Conservation (phyloP, 2,113 vertebrate genomes). For the Machaerirhynchus nigripectus region DNA sequence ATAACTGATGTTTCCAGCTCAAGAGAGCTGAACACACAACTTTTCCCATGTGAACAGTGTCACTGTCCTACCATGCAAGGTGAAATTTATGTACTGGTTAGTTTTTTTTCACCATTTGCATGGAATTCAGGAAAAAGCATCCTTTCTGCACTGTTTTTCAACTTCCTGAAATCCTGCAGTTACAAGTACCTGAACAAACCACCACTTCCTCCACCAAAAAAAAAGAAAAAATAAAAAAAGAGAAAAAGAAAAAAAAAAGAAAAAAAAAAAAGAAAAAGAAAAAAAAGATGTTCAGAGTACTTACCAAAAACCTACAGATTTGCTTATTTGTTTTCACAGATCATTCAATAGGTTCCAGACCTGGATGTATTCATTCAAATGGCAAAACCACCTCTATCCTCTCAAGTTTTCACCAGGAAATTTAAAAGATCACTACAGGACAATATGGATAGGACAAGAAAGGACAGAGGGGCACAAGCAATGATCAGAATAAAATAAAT, state of each 20-base stretch:
- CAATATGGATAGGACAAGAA: background rate
- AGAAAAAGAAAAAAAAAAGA: background rate
- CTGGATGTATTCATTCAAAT: background rate
- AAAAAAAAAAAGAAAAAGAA: background rate
- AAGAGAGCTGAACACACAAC: background rate
- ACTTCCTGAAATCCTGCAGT: background rate
- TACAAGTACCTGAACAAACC: background rate
- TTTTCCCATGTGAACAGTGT: background rate
- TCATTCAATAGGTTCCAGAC: background rate
- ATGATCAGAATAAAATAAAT: background rate
- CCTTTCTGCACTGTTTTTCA: background rate
- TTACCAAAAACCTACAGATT: background rate
- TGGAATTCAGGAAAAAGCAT: background rate
- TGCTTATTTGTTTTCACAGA: background rate
- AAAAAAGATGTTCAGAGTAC: background rate
- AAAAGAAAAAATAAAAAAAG: fast-evolving
- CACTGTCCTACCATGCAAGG: background rate
- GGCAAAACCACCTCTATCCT: background rate
- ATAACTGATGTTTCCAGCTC: background rate
- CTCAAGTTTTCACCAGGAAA: background rate
- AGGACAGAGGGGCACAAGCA: background rate
- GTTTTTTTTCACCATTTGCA: background rate
- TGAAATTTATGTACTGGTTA: background rate
- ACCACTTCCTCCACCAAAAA: background rate
- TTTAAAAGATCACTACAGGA: background rate